Evolutionary conservation across 53 echinoderm and acorn worm genomes (phyloP), one percentile per base, ranked within the genome.

Genomic region (Actinopyga echinites): DNA sequence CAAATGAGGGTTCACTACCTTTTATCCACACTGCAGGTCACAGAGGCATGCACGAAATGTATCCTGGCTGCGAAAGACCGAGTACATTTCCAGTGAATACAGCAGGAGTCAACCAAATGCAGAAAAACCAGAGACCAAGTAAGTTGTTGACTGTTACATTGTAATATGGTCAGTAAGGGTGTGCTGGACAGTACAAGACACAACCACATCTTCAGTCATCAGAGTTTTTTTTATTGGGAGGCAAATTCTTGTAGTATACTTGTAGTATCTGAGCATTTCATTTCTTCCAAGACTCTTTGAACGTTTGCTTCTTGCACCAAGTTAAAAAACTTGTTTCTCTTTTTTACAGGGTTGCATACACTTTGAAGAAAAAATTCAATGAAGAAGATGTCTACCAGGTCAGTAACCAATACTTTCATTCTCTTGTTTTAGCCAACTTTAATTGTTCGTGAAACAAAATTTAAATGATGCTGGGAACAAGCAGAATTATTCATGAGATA

Each of bases 61-160:
- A 34, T 96, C 97, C 5, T 96, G 97, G 97, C 79, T 96, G 83
- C 82, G 97, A 56, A 96, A 96, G 82, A 96, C 97, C 32, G 93
- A 96, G 57, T 96, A 96, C 69, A 96, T 96, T 65, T 96, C 97
- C 75, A 96, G 93, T 85, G 97, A 96, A 84, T 96, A 96, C 86
- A 96, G 92, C 77, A 91, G 97, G 78, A 90, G 91, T 22, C 87
- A 87, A 61, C 85, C 92, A 35, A 96, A 92, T 86, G 85, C 89
- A 42, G 97, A 94, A 71, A 96, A 96, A 78, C 92, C 90, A 55
- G 97, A 96, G 85, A 96, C 97, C 44, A 96, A 92, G 97, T 94
- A 79, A 92, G 96, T 85, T 11, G 1, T 79, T 35, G 5, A 12
- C 20, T 2, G 13, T 15, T 15, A 5, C 40, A 13, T 15, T 49